A percentile compares a stretch with the other conserved stretches of the same genome.
phyloP scores from a whole-genome alignment of 2,113 vertebrate genomes.

The Taurulus bubalis region DNA sequence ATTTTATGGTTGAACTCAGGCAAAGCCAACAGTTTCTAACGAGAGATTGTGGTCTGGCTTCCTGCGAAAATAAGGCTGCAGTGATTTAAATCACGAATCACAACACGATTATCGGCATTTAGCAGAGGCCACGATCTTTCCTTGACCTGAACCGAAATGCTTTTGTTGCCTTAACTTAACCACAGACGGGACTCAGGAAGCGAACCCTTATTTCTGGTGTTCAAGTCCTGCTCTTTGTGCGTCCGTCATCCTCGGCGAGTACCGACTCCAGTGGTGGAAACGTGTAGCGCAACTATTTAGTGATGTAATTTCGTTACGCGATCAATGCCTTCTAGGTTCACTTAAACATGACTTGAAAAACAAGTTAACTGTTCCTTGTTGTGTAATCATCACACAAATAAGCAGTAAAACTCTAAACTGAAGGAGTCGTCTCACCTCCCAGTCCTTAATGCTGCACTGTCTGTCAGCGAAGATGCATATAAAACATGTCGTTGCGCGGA shows the following conservation, averaged over 20 bases:
- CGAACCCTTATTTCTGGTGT: not conserved
- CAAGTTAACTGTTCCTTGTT: not conserved
- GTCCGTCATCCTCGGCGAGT: not conserved
- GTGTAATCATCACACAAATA: slow-evolving; percentile 4
- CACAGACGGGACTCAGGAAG: not conserved
- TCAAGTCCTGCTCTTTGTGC: not conserved
- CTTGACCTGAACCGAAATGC: not conserved
- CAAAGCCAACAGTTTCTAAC: not conserved
- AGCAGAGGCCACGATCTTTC: not conserved
- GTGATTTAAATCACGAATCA: not conserved
- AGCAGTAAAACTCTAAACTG: not conserved
- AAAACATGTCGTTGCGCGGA: not conserved
- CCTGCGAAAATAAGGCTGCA: not conserved
- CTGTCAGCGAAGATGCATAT: not conserved
- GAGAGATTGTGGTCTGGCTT: slow-evolving; percentile 1
- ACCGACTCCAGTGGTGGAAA: not conserved
- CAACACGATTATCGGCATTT: not conserved
- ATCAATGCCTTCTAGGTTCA: not conserved
- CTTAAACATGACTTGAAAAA: not conserved
- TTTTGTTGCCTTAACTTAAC: not conserved
- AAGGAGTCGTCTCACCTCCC: not conserved
- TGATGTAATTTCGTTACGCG: not conserved
- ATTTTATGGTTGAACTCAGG: slow-evolving; percentile 1
- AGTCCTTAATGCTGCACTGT: not conserved
- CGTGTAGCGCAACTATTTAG: not conserved